phyloP scores from a whole-genome alignment of 2,888 invertebrate species.

The Disparrhopalites patrizii region DNA sequence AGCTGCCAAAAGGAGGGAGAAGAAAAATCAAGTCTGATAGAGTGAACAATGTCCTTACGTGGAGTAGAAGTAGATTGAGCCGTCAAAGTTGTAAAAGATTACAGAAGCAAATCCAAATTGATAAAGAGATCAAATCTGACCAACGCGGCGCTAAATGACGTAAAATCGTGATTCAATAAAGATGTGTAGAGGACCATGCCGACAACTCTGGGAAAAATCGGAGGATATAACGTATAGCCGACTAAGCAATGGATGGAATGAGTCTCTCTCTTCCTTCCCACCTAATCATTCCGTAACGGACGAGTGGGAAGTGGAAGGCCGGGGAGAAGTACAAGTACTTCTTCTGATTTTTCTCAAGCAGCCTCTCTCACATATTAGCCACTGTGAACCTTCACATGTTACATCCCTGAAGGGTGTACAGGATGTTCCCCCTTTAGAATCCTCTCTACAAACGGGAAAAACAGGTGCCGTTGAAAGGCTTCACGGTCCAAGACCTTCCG shows the following conservation, averaged over 20 bases:
- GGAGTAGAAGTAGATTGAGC: neutral
- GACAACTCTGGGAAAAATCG: neutral
- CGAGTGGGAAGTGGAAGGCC: neutral
- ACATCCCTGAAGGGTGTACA: neutral
- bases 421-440: neutral
- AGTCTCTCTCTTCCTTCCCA: too few species aligned
- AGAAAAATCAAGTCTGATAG: too few species aligned
- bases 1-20: too few species aligned
- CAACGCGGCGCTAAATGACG: slow-evolving; percentile 5
- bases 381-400: neutral
- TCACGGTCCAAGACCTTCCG: too few species aligned
- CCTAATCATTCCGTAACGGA: neutral
- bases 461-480: too few species aligned
- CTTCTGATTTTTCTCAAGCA: neutral
- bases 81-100: slow-evolving; percentile 7
- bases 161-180: slow-evolving; percentile 16
- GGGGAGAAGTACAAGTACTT: neutral
- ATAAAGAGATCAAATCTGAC: slow-evolving; percentile 15
- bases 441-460: neutral
- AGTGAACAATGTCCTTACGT: neutral
- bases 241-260: too few species aligned
- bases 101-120: slow-evolving; percentile 6
- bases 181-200: neutral
- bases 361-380: neutral
- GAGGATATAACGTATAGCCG: neutral